A percentile compares a stretch with the other conserved stretches of the same genome.
phyloP scores from a whole-genome alignment of 2,113 vertebrate genomes.

The Synodontis membranacea region DNA sequence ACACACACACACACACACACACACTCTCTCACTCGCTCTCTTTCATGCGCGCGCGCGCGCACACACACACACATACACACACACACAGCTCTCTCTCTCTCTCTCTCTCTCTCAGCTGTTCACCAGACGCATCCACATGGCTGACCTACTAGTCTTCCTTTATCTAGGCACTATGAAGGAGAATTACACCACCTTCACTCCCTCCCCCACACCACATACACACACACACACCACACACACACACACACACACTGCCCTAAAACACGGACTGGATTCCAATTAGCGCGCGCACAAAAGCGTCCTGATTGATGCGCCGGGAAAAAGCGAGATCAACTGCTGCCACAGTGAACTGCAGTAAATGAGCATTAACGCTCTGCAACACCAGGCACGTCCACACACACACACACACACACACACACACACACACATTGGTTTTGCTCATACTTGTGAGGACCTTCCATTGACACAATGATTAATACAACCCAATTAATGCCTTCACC shows the following conservation, averaged over 20 bases:
- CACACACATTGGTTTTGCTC: no score
- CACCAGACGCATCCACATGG: slow-evolving; percentile 87
- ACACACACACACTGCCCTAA: slow-evolving; percentile 67
- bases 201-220: slow-evolving; percentile 33
- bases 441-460: no score
- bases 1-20: slow-evolving; percentile 27
- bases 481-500: no score
- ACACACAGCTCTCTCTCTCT: slow-evolving; percentile 57
- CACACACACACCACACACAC: slow-evolving; percentile 54
- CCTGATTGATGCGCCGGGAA: slow-evolving; percentile 75
- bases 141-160: slow-evolving; percentile 83
- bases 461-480: no score
- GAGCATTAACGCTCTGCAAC: slow-evolving; percentile 16
- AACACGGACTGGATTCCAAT: slow-evolving; percentile 76
- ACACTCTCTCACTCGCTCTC: slow-evolving; percentile 42
- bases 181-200: slow-evolving; percentile 63
- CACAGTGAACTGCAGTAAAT: slow-evolving; percentile 60
- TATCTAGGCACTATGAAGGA: slow-evolving; percentile 79
- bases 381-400: neutral
- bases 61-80: slow-evolving; percentile 55
- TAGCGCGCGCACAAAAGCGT: slow-evolving; percentile 61
- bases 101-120: slow-evolving; percentile 72
- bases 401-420: neutral
- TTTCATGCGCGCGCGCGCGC: slow-evolving; percentile 57
- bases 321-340: slow-evolving; percentile 64